phyloP scores from a whole-genome alignment of 1,140 invertebrate genomes.

The Mamestra configurata region DNA sequence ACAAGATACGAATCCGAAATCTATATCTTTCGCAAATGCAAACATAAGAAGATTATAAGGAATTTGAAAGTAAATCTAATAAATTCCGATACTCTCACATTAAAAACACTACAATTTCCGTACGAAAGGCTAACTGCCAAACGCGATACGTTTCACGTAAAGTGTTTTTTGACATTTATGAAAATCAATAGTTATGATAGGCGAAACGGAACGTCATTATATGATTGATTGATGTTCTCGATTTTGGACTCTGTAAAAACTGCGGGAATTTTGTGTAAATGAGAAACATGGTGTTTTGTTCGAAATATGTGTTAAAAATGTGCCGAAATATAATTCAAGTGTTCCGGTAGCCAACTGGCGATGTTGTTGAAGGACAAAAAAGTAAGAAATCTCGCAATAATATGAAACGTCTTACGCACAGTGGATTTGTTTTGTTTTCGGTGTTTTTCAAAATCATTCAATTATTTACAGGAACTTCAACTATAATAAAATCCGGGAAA shows the following conservation, averaged over 20 bases:
- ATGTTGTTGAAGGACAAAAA: conserved; percentile 11
- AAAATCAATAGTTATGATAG: conserved; percentile 19
- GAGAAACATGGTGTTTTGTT: conserved; percentile 43
- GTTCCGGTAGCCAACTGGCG: conserved; percentile 11
- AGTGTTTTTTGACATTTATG: background rate
- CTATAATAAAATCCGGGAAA: background rate
- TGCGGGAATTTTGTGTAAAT: background rate
- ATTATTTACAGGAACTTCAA: conserved; percentile 13
- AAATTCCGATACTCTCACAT: no score
- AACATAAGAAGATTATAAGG: no score
- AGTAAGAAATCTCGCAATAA: conserved; percentile 7
- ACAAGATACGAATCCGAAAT: no score
- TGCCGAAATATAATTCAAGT: conserved; percentile 2
- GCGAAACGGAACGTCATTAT: conserved; percentile 27
- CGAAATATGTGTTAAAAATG: conserved; percentile 6
- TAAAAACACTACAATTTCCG: background rate
- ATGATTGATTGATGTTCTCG: conserved; percentile 37
- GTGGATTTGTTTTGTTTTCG: background rate
- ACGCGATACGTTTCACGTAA: conserved; percentile 23
- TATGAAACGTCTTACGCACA: background rate
- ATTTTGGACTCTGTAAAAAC: conserved; percentile 3
- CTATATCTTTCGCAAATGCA: no score
- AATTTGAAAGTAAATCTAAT: no score
- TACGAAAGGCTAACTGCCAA: background rate
- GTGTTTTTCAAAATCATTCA: background rate